Conservation (phyloP, 2,888 invertebrate species). For the Strigamia maritima region DNA sequence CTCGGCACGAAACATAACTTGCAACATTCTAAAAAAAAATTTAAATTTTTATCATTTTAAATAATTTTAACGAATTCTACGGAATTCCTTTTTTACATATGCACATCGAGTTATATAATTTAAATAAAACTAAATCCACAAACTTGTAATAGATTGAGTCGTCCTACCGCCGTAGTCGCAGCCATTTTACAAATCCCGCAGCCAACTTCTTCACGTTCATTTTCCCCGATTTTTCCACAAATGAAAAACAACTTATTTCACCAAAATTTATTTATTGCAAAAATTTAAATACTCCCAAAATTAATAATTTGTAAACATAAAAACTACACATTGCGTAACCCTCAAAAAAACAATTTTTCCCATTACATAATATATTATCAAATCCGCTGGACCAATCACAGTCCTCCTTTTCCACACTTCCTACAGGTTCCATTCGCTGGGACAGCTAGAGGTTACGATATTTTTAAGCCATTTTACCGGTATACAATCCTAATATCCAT, state of each 20-base stretch:
- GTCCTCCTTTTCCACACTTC: not conserved
- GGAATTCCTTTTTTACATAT: too few relatives aligned
- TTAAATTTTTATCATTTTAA: not conserved
- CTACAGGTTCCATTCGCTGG: not conserved
- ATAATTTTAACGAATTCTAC: too few relatives aligned
- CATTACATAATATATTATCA: not conserved
- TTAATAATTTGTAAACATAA: too few relatives aligned
- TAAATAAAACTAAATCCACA: not conserved
- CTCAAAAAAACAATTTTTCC: not conserved
- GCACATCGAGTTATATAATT: too few relatives aligned
- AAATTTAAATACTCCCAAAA: too few relatives aligned
- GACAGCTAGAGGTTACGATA: not conserved
- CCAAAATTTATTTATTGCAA: too few relatives aligned
- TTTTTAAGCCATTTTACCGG: not conserved
- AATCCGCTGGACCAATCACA: not conserved
- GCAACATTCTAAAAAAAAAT: slow-evolving; percentile 19
- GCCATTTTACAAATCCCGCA: not conserved
- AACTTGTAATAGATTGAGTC: not conserved
- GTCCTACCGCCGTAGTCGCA: not conserved
- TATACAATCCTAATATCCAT: not conserved
- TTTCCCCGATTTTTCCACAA: not conserved
- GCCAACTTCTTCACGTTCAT: not conserved
- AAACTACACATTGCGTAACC: too few relatives aligned
- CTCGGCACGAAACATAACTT: not conserved
- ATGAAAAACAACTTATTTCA: not conserved